phyloP scores from a whole-genome alignment of 2,888 invertebrate genomes.

The Papilio demoleus region DNA sequence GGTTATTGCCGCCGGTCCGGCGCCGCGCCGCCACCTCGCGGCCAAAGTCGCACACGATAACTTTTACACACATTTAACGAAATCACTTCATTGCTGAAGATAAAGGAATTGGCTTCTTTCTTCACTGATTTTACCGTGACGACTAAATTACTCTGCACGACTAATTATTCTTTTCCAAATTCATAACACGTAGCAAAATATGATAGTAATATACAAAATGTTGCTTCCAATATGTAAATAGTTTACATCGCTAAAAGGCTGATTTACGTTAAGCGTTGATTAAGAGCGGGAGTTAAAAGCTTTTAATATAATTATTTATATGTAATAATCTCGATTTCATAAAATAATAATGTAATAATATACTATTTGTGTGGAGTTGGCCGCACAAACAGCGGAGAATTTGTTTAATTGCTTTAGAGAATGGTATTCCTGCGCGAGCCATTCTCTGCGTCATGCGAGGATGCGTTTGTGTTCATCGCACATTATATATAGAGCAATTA shows the following conservation, averaged over 20 bases:
- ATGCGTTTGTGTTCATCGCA: slow-evolving; percentile 7
- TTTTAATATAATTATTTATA: neutral
- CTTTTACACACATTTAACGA: neutral
- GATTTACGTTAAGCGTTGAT: neutral
- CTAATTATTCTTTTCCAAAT: too few species aligned
- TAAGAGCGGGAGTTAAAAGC: neutral
- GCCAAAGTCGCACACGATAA: neutral
- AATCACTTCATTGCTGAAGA: neutral
- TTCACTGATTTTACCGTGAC: neutral
- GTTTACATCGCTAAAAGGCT: too few species aligned
- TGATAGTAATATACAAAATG: neutral
- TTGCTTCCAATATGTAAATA: neutral
- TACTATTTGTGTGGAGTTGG: too few species aligned
- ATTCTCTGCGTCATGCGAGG: slow-evolving; percentile 25
- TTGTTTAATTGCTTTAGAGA: slow-evolving; percentile 14
- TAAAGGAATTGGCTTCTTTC: neutral
- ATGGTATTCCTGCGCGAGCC: slow-evolving; percentile 2
- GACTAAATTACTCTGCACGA: too few species aligned
- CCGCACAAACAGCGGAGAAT: slow-evolving; percentile 8
- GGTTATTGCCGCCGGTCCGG: slow-evolving; percentile 14
- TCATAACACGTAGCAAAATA: neutral
- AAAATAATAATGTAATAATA: too few species aligned
- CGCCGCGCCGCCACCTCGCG: neutral
- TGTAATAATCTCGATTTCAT: neutral
- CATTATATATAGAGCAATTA: slow-evolving; percentile 33